A percentile compares a stretch with the other conserved stretches of the same genome.
Evolutionary conservation across 1,140 invertebrate species (phyloP).

Genomic region (Brachionus paranguensis): DNA sequence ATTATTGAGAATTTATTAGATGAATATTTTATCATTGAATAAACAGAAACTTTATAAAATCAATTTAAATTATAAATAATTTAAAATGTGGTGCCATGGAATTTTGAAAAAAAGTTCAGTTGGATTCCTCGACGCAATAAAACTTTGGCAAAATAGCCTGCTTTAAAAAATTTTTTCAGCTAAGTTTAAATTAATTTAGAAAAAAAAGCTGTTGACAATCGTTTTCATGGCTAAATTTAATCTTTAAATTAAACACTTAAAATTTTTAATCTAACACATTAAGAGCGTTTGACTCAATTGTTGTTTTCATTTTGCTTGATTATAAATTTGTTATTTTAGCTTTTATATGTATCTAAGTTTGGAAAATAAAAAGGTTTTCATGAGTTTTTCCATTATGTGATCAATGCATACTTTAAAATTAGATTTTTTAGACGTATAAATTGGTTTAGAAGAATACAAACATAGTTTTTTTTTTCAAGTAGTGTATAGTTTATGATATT

Average conservation of each 20-base stretch:
- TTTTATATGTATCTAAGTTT: not conserved
- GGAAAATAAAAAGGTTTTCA: not conserved
- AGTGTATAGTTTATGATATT: not conserved
- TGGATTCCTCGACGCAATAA: not conserved
- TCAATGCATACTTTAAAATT: not conserved
- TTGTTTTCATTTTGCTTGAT: not conserved
- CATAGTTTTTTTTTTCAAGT: not conserved
- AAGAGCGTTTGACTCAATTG: not conserved
- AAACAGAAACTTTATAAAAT: slow-evolving; percentile 24
- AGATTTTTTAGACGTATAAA: not conserved
- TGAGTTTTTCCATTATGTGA: not conserved
- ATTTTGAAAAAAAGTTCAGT: not conserved
- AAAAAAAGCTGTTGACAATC: not conserved
- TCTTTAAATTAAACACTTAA: not conserved
- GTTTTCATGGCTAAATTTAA: not conserved
- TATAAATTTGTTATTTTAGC: not conserved
- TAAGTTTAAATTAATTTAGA: not conserved
- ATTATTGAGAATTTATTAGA: not conserved
- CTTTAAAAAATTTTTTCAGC: not conserved
- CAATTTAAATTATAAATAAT: not conserved
- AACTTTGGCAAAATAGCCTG: not conserved
- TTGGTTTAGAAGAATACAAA: not conserved
- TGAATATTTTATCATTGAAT: slow-evolving; percentile 22
- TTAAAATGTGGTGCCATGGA: not conserved
- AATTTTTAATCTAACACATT: not conserved